These are phyloP conservation scores for Tinamus major DNA, from an alignment of 2,797 vertebrate genomes.

Conservation along the genomic window DNA sequence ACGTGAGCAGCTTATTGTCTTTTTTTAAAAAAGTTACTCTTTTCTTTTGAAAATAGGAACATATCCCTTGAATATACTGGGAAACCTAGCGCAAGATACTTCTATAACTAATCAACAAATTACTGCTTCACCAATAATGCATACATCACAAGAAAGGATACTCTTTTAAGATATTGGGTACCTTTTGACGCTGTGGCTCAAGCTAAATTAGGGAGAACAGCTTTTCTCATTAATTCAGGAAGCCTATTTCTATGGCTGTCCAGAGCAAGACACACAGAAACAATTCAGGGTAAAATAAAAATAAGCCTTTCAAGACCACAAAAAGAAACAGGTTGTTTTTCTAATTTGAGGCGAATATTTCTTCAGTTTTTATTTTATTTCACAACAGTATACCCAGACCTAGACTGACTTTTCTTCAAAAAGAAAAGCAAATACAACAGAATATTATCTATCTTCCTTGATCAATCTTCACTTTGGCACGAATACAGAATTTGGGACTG, in stretches of 20 bases:
- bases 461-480: neutral
- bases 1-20: conserved; percentile 37
- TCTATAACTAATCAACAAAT: neutral
- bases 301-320: neutral
- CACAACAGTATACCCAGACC: neutral
- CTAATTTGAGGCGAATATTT: neutral
- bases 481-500: neutral
- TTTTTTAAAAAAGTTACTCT: neutral
- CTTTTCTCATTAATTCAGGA: neutral
- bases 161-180: neutral
- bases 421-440: neutral
- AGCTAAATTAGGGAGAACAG: neutral
- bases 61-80: neutral
- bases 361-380: neutral
- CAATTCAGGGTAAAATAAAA: neutral
- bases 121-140: accelerated
- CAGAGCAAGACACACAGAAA: neutral
- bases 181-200: neutral
- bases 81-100: neutral
- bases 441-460: neutral
- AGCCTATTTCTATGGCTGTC: neutral
- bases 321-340: neutral
- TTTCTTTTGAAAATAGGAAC: neutral
- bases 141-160: accelerated
- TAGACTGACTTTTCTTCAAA: neutral